A percentile compares a stretch with the other conserved stretches of the same genome.
These are phyloP conservation scores for Scomber scombrus DNA, from an alignment of 2,113 vertebrate genomes.

Conservation along the genomic window DNA sequence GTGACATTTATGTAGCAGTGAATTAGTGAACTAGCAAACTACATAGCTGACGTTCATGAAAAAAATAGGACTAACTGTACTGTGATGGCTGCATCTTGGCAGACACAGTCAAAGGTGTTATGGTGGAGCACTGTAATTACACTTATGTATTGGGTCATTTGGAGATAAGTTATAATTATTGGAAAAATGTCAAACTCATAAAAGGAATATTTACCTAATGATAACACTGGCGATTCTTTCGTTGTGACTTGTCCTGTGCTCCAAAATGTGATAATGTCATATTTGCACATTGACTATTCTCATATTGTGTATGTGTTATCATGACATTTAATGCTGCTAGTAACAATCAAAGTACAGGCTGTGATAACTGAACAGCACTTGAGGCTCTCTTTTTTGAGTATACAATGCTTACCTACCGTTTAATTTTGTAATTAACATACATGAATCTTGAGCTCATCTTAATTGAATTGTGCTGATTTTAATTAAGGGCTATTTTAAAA, in stretches of 20 bases:
- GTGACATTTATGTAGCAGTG: slow-evolving; percentile 23
- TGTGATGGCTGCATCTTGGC: slow-evolving; percentile 10
- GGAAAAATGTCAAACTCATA: slow-evolving; percentile 58
- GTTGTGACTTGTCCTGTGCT: slow-evolving; percentile 26
- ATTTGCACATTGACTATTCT: slow-evolving; percentile 56
- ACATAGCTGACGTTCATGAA: slow-evolving; percentile 19
- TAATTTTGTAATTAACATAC: slow-evolving; percentile 71
- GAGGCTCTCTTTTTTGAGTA: slow-evolving; percentile 14
- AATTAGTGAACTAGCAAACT: slow-evolving; percentile 18
- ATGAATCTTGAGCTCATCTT: slow-evolving; percentile 72
- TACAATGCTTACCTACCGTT: slow-evolving; percentile 62
- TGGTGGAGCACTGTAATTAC: neutral
- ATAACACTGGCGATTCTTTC: slow-evolving; percentile 32
- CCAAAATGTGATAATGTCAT: slow-evolving; percentile 59
- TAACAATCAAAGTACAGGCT: slow-evolving; percentile 40
- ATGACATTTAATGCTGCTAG: slow-evolving; percentile 58
- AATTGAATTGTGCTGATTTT: slow-evolving; percentile 73
- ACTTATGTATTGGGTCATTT: slow-evolving; percentile 1
- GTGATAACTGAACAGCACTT: slow-evolving; percentile 37
- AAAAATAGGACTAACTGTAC: slow-evolving; percentile 23
- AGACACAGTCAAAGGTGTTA: slow-evolving; percentile 20
- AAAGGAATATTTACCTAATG: slow-evolving; percentile 31
- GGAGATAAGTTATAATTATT: slow-evolving; percentile 38
- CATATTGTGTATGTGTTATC: slow-evolving; percentile 48
- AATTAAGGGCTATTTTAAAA: slow-evolving; percentile 72